Conservation (phyloP, 2,797 vertebrate genomes). For the Crossoptilon crossoptilon region DNA sequence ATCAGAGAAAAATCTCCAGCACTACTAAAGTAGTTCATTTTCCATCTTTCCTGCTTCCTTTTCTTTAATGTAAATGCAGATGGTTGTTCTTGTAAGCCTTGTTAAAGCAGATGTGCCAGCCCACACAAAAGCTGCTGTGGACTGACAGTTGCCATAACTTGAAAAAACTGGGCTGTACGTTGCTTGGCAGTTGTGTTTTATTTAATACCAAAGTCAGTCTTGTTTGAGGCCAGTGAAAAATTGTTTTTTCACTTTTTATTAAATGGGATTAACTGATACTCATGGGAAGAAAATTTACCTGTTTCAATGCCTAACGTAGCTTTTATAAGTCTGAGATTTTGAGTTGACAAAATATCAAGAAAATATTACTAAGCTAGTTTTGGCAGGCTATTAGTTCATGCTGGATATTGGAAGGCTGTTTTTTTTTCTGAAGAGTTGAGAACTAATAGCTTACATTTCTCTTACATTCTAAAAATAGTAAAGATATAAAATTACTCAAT, state of each 20-base stretch:
- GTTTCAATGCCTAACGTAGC: background rate
- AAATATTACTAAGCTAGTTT: background rate
- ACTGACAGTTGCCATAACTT: background rate
- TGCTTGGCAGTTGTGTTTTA: background rate
- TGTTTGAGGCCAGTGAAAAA: background rate
- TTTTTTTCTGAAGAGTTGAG: background rate
- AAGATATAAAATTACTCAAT: background rate
- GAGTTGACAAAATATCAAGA: background rate
- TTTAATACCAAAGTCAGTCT: background rate
- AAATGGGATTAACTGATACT: background rate
- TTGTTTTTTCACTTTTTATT: background rate
- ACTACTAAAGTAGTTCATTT: background rate
- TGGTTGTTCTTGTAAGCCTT: background rate
- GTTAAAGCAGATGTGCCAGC: background rate
- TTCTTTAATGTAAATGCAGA: background rate
- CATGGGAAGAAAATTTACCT: background rate
- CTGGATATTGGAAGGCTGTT: background rate
- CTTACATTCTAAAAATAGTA: background rate
- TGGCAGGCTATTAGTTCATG: background rate
- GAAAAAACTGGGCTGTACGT: background rate
- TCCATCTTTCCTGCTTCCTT: background rate
- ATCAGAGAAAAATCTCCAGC: background rate
- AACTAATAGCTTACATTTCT: slow-evolving; percentile 12
- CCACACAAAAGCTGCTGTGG: background rate
- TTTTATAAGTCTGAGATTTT: background rate